Conservation (phyloP, 2,888 invertebrate genomes). For the Monopis laevigella region DNA sequence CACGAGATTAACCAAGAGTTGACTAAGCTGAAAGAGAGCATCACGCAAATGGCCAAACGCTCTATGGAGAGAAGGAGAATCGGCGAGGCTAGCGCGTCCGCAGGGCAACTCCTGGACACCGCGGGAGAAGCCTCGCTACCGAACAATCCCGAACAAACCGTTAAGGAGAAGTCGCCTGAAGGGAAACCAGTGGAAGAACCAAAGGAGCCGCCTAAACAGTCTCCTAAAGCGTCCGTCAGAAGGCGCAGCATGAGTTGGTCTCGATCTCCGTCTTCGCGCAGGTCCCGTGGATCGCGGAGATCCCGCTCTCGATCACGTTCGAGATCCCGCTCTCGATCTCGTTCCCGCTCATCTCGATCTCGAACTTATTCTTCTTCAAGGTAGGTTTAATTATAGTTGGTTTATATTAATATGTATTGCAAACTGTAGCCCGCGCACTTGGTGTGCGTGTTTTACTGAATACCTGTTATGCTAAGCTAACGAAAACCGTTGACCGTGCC, state of each 20-base stretch:
- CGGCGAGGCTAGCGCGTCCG: constrained; percentile 10
- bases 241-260: constrained; percentile 36
- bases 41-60: constrained; percentile 77
- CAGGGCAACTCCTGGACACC: neutral
- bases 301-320: constrained; percentile 14
- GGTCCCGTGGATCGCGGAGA: constrained; percentile 25
- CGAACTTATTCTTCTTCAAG: constrained; percentile 62
- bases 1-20: constrained; percentile 74
- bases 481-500: too few relatives aligned
- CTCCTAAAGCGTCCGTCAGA: constrained; percentile 24
- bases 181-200: constrained; percentile 10
- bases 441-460: too few relatives aligned
- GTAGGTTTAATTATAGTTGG: too few relatives aligned
- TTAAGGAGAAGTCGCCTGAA: constrained; percentile 12
- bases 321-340: constrained; percentile 17
- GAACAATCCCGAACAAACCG: neutral
- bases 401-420: too few relatives aligned
- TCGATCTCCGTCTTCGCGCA: constrained; percentile 34
- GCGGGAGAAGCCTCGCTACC: neutral
- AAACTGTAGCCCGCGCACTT: too few relatives aligned
- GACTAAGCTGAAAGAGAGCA: constrained; percentile 72
- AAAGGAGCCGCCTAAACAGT: constrained; percentile 19
- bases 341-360: constrained; percentile 36
- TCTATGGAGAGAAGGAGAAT: constrained; percentile 19
- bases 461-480: too few relatives aligned